Evolutionary conservation across 2,888 invertebrate genomes (phyloP).

Genomic region (Clivina fossor): DNA sequence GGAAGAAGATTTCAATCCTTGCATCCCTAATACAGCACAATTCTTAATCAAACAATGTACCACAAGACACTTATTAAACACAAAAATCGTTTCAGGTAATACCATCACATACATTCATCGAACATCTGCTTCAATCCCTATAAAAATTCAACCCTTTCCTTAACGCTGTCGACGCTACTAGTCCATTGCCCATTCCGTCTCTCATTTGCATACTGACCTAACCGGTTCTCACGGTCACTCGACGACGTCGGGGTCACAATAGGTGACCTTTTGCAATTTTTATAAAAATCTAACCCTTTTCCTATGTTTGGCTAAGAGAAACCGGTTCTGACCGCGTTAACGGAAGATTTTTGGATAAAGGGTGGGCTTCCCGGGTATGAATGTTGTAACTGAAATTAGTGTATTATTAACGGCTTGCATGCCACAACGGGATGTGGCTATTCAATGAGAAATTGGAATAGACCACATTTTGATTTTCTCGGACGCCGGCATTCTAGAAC

Average conservation of each 20-base stretch:
- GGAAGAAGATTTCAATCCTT: too few species aligned
- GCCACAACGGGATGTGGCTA: too few species aligned
- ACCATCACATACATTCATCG: too few species aligned
- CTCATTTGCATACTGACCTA: slow-evolving; percentile 19
- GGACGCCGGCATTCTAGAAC: too few species aligned
- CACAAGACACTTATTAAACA: too few species aligned
- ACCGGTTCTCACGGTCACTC: slow-evolving; percentile 17
- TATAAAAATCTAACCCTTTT: slow-evolving; percentile 20
- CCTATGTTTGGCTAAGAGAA: slow-evolving; percentile 5
- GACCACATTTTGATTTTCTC: too few species aligned
- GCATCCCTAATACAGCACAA: too few species aligned
- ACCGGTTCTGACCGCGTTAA: slow-evolving; percentile 8
- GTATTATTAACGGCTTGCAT: slow-evolving; percentile 4
- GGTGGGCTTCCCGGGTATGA: not conserved
- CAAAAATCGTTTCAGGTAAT: too few species aligned
- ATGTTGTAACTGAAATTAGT: slow-evolving; percentile 16
- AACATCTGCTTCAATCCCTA: too few species aligned
- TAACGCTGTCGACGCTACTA: not conserved
- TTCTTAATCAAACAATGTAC: too few species aligned
- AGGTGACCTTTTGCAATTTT: slow-evolving; percentile 10
- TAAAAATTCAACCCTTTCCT: too few species aligned
- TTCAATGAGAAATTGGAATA: too few species aligned
- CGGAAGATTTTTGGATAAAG: not conserved
- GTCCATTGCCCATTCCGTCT: not conserved
- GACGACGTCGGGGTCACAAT: not conserved